Base-by-base conservation (phyloP, 2,113 vertebrate genomes). In the Tyrannus savana region DNA sequence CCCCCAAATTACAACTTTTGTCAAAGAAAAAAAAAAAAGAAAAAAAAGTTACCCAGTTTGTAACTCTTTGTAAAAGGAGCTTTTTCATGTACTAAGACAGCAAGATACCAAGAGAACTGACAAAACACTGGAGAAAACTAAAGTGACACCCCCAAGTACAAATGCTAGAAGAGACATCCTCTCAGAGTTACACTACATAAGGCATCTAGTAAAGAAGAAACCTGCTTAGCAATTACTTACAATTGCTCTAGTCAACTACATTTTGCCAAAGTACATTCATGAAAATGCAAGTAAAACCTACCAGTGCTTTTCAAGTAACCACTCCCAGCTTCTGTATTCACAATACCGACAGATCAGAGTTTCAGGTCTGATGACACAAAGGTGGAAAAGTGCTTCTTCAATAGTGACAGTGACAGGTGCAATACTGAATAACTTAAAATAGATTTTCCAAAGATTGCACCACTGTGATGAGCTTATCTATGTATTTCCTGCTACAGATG, bases 31-130 rank as follows among this genome's bases (percentile, higher is more conserved):
- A 50, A 46, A 67, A 21, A 58, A 9, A 56, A 25, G 3, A 10
- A 55, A 55, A 55, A 30, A 31, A 41, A 8, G 3, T 0, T 35
- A 14, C n/a, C n/a, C 18, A 19, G 44, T 28, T 37, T 39, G 1
- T 44, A 77, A 72, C 18, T 72, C 27, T 39, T 17, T 22, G 1
- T 13, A 50, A 52, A 33, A 63, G 5, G 7, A n/a, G 12, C 7
- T 60, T 68, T 35, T 46, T 8, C 33, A 63, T 3, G 2, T 19
- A 84, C 19, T 4, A 44, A 77, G 21, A 58, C 16, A 56, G 25
- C 6, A 73, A 44, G 7, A 10, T 25, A 52, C 5, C 27, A 52
- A 14, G 11, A 37, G 4, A 75, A 33, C 12, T 75, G 52, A 60
- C 13, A 47, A 75, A 42, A 13, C 12, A 17, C 21, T 47, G 16